Evolutionary conservation across 2,888 invertebrate species (phyloP), one percentile per base, ranked within the genome.

Genomic region (Cataglyphis altisquamis): DNA sequence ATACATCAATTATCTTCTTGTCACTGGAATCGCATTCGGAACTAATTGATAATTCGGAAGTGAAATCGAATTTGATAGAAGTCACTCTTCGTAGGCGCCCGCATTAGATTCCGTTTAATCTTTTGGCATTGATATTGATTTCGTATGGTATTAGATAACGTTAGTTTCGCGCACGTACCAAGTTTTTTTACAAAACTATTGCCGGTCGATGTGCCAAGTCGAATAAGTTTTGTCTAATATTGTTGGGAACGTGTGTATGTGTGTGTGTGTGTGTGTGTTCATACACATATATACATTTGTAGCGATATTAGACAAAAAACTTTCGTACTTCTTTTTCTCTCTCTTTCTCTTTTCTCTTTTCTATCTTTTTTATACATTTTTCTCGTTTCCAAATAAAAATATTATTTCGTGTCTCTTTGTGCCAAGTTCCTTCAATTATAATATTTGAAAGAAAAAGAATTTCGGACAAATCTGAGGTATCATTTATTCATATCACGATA

Each of bases 81-180:
- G 41, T 32, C 45, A 45, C 60, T 36, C 21, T 70, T 60, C 32
- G 15, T 82, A 64, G 70, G 84, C 90, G 84, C 86, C 64, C 84
- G 84, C 74, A 85, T 87, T 75, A 86, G 64, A 64, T 64, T 48
- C 21, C 68, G 72, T 84, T 88, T 88, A 86, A 88, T 88, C 87
- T 72, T 72, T 21, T 74, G 29, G 39, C 75, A 78, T 63, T 63
- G 77, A 62, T 62, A 74, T 77, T 81, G 86, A 88, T 82, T 36
- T 73, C 77, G 12, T 66, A 36, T 66, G 25, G 55, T 64, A 73
- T 82, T 62, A 82, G 63, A 39, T 48, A 6, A 48, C 62, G 66
- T 87, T 87, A 87, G 73, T 70, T 85, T 86, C 74, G 25, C 25
- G 25, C 25, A 25, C 25, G 85, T 84, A 72, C 72, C 67, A 68